Evolutionary conservation across 2,888 invertebrate genomes (phyloP).

Genomic region (Cantharis flavilabris): DNA sequence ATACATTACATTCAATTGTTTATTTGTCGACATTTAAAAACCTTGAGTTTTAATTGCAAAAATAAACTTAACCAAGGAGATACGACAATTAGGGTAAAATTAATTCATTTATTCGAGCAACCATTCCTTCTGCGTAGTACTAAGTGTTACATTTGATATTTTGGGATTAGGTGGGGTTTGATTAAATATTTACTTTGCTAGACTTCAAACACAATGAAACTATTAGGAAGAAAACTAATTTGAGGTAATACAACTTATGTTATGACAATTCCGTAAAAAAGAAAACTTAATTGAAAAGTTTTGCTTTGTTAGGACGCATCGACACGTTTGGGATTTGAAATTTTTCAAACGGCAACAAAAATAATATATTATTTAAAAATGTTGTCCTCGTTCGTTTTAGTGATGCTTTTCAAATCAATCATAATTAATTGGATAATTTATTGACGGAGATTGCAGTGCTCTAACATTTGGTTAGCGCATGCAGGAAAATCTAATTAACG

Average conservation of each 20-base stretch:
- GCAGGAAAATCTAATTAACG: conserved; percentile 9
- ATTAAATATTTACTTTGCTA: not conserved
- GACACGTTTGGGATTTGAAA: not conserved
- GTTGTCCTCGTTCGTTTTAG: not conserved
- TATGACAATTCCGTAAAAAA: not conserved
- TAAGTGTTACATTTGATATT: not conserved
- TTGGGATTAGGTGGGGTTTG: not conserved
- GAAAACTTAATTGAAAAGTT: not conserved
- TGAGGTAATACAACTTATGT: not conserved
- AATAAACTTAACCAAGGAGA: not conserved
- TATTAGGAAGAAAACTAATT: not conserved
- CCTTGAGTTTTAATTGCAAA: not conserved
- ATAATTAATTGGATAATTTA: conserved; percentile 7
- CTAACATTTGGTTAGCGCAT: conserved; percentile 1
- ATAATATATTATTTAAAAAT: not conserved
- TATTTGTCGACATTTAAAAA: not conserved
- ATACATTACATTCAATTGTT: not conserved
- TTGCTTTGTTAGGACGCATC: not conserved
- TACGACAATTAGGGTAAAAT: not conserved
- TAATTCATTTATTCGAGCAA: not conserved
- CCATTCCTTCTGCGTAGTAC: not conserved
- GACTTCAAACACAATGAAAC: not conserved
- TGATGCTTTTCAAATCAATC: conserved; percentile 1
- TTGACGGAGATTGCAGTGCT: conserved; percentile 1
- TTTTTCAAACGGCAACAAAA: not conserved